These are phyloP conservation scores for Leucosticte australis DNA, from an alignment of 2,113 vertebrate species.

Conservation along the genomic window DNA sequence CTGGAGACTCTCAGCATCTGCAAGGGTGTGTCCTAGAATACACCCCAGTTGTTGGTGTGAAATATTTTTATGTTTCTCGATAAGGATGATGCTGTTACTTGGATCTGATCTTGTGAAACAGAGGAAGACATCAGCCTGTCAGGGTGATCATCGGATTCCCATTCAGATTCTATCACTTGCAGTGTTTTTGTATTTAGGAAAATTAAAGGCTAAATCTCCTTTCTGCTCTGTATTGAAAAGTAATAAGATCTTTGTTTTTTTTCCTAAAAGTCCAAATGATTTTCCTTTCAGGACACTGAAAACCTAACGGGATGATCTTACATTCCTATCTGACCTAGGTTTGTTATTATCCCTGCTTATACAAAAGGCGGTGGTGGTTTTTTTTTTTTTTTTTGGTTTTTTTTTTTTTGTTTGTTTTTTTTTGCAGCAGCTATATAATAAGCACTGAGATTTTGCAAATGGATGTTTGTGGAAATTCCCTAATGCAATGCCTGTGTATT, in stretches of 20 bases:
- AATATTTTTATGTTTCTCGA: background rate
- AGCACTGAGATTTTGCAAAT: background rate
- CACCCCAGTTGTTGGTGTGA: background rate
- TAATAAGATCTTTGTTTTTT: background rate
- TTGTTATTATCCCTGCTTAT: background rate
- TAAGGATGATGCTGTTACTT: background rate
- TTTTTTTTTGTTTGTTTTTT: background rate
- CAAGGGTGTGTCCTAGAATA: accelerated
- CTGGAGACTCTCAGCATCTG: background rate
- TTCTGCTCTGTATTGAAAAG: background rate
- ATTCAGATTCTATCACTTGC: background rate
- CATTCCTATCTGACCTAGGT: background rate
- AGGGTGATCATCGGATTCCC: background rate
- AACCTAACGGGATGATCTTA: background rate
- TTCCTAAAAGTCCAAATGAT: background rate
- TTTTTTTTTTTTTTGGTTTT: background rate
- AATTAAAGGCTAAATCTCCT: background rate
- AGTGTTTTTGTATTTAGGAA: background rate
- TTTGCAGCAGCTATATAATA: background rate
- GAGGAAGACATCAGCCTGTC: background rate
- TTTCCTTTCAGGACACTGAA: background rate
- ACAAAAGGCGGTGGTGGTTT: background rate
- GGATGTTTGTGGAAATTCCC: background rate
- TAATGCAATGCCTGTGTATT: background rate
- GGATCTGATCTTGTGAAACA: background rate